Base-by-base conservation (phyloP, 2,113 vertebrate genomes). In the Phrynosoma blainvillii region DNA sequence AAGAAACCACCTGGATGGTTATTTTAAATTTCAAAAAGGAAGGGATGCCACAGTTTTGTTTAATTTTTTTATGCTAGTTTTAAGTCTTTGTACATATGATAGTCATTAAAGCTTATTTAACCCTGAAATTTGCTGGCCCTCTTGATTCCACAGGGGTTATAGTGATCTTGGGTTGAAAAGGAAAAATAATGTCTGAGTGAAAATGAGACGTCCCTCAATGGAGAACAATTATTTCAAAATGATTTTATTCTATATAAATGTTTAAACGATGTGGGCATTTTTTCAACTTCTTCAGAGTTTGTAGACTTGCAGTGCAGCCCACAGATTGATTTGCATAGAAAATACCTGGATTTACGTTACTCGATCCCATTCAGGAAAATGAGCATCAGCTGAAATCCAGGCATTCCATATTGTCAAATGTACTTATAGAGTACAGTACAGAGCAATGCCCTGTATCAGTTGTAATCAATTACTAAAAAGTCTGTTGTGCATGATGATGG, bases 61-160 rank as follows among this genome's bases (percentile, higher is more conserved):
- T 87, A 94, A 96, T 95, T 96, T 97, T 97, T 95, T 97, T 97
- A 97, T 97, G 94, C 93, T 94, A 93, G 94, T 96, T 95, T 97
- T 97, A 96, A 95, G 94, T 87, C 93, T 96, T 94, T 95, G 92
- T 96, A 95, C 97, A 97, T 97, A 86, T 97, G 97, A 97, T 97
- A 97, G 95, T 96, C 95, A 97, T 97, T 97, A 97, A 89, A 95
- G 95, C 96, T 97, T 97, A 96, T 97, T 97, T 97, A 97, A 96
- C 96, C 96, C 97, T 96, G 96, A 97, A 97, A 97, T 97, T 96
- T 96, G 96, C 96, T 96, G 96, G 96, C 95, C 94, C 91, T 91
- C 95, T 92, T 77, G 92, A 93, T 89, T 96, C 96, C 96, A 52
- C 77, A 74, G 96, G 92, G 97, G 95, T 84, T 66, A 30, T 62